Evolutionary conservation across 1,140 invertebrate genomes (phyloP).

Genomic region (Heliconius hewitsoni): DNA sequence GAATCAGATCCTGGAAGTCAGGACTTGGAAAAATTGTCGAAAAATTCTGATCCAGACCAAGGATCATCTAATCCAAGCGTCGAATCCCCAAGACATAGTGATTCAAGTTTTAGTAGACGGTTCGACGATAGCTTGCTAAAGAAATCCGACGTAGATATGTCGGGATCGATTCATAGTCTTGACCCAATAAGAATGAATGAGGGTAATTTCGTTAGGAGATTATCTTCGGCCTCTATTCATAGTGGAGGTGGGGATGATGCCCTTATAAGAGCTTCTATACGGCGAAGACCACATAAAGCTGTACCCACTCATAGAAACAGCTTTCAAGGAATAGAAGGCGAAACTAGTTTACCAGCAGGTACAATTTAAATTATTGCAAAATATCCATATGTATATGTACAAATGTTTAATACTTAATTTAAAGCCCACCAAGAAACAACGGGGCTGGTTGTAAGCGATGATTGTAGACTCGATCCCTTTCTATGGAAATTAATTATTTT

Average conservation of each 20-base stretch:
- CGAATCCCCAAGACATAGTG: conserved; percentile 79
- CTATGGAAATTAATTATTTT: too few species aligned
- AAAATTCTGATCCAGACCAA: conserved; percentile 79
- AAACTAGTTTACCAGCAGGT: conserved; percentile 72
- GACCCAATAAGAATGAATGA: conserved; percentile 66
- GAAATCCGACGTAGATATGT: conserved; percentile 76
- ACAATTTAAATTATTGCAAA: conserved; percentile 24
- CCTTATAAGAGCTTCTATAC: conserved; percentile 74
- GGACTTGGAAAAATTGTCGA: conserved; percentile 81
- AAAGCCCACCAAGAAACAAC: too few species aligned
- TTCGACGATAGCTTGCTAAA: conserved; percentile 81
- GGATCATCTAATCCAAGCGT: conserved; percentile 72
- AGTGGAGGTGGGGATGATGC: conserved; percentile 79
- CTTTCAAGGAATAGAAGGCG: conserved; percentile 76
- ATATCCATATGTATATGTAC: not conserved
- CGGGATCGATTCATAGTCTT: conserved; percentile 70
- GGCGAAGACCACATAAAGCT: conserved; percentile 73
- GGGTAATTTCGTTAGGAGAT: conserved; percentile 68
- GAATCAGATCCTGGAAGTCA: conserved; percentile 89
- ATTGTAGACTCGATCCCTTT: too few species aligned
- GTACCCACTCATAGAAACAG: conserved; percentile 77
- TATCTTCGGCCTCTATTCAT: conserved; percentile 72
- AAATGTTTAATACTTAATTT: too few species aligned
- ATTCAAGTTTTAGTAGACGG: conserved; percentile 87
- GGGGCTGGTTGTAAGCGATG: too few species aligned